Conservation (phyloP, 1,140 invertebrate genomes). For the Sinella curviseta region DNA sequence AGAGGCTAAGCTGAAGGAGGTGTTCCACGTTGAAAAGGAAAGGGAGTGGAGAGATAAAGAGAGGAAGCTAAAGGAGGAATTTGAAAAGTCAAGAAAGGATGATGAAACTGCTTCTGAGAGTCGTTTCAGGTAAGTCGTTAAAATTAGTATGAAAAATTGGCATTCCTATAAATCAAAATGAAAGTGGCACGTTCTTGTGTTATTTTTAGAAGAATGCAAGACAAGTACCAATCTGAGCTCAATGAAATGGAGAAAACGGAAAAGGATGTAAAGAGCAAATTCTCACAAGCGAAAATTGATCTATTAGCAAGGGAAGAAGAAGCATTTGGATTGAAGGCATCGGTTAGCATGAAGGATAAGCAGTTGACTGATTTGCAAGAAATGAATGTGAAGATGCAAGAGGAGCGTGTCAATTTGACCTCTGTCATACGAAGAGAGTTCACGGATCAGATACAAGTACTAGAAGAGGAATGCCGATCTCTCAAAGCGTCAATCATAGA, state of each 20-base stretch:
- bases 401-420: conserved; percentile 49
- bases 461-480: conserved; percentile 48
- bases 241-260: conserved; percentile 60
- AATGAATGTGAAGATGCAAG: conserved; percentile 56
- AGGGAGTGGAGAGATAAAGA: conserved; percentile 65
- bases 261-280: conserved; percentile 61
- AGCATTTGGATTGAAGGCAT: conserved; percentile 58
- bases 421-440: conserved; percentile 50
- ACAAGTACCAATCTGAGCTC: conserved; percentile 72
- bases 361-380: conserved; percentile 56
- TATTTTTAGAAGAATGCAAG: conserved; percentile 66
- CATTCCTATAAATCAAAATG: too few relatives aligned
- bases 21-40: conserved; percentile 54
- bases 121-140: conserved; percentile 59
- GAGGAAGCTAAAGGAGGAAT: conserved; percentile 62
- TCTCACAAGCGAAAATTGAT: conserved; percentile 63
- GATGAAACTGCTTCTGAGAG: conserved; percentile 62
- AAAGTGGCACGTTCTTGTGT: too few relatives aligned
- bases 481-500: conserved; percentile 43
- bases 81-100: conserved; percentile 60
- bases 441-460: conserved; percentile 38
- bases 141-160: not conserved
- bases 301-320: conserved; percentile 62
- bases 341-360: conserved; percentile 57
- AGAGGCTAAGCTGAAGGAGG: conserved; percentile 61